Conservation (phyloP, 2,113 vertebrate genomes). For the Hippocampus barbouri region DNA sequence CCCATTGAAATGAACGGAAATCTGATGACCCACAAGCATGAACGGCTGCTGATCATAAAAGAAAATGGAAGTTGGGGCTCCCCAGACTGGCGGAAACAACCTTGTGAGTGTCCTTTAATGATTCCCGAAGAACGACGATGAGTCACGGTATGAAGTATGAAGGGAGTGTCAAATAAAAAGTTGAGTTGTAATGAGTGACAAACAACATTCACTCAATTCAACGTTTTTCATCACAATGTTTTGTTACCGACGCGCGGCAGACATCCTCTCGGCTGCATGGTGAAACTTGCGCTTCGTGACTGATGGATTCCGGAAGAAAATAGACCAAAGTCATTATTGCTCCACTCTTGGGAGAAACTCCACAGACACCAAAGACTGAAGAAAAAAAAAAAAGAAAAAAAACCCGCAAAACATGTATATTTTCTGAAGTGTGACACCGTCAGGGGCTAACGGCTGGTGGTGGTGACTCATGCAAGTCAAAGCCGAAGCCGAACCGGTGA, state of each 20-base stretch:
- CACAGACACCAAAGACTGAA: slow-evolving; percentile 23
- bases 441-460: slow-evolving; percentile 27
- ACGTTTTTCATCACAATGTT: background rate
- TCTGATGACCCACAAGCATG: slow-evolving; percentile 23
- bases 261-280: slow-evolving; percentile 9
- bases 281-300: slow-evolving; percentile 30
- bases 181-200: slow-evolving; percentile 6
- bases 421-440: slow-evolving; percentile 19
- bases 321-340: slow-evolving; percentile 10
- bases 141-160: background rate
- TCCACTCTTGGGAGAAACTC: slow-evolving; percentile 25
- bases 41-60: slow-evolving; percentile 18
- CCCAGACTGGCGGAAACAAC: background rate
- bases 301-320: slow-evolving; percentile 9
- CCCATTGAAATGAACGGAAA: too few relatives aligned
- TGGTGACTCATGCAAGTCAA: slow-evolving; percentile 37
- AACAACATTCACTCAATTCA: background rate
- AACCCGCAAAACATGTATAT: background rate
- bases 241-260: slow-evolving; percentile 10
- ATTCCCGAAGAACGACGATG: too few relatives aligned
- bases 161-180: slow-evolving; percentile 17
- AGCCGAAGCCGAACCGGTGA: slow-evolving; percentile 2
- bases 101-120: background rate
- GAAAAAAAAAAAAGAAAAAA: background rate
- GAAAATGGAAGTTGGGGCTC: background rate